These are phyloP conservation scores for Sciurus vulgaris DNA, from an alignment of 2,797 vertebrate genomes.

Conservation along the genomic window DNA sequence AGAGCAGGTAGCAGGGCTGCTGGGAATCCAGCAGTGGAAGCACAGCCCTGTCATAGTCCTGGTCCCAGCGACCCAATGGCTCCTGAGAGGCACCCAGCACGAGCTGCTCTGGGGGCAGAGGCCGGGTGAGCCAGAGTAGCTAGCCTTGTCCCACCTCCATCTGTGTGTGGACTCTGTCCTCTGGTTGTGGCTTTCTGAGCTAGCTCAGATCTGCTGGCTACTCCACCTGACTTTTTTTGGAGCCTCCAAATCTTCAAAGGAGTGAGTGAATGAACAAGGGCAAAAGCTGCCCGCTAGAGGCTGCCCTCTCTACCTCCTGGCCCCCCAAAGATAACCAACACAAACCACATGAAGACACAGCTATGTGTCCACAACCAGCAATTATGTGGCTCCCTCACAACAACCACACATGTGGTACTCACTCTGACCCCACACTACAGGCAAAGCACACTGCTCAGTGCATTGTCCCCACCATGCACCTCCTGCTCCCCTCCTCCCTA, in stretches of 20 bases:
- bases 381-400: rapidly evolving
- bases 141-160: not conserved
- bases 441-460: not conserved
- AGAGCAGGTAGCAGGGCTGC: slow-evolving; percentile 97
- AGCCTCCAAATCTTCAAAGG: not conserved
- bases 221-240: not conserved
- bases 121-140: slow-evolving; percentile 63
- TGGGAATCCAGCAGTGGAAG: slow-evolving; percentile 94
- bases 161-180: not conserved
- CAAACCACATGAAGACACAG: not conserved
- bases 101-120: slow-evolving; percentile 93
- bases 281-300: not conserved
- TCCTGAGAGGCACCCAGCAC: slow-evolving; percentile 95
- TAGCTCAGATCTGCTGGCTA: not conserved
- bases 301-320: too few relatives aligned
- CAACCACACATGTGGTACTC: not conserved
- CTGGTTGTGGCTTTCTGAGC: not conserved
- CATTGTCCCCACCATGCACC: rapidly evolving
- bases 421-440: not conserved
- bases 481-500: not conserved
- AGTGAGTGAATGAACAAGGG: not conserved
- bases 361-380: not conserved
- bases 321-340: not conserved
- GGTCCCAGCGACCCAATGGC: slow-evolving; percentile 94
- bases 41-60: slow-evolving; percentile 94